Evolutionary conservation across 1,140 invertebrate genomes (phyloP), one percentile per base, ranked within the genome.

Genomic region (Bombus impatiens): DNA sequence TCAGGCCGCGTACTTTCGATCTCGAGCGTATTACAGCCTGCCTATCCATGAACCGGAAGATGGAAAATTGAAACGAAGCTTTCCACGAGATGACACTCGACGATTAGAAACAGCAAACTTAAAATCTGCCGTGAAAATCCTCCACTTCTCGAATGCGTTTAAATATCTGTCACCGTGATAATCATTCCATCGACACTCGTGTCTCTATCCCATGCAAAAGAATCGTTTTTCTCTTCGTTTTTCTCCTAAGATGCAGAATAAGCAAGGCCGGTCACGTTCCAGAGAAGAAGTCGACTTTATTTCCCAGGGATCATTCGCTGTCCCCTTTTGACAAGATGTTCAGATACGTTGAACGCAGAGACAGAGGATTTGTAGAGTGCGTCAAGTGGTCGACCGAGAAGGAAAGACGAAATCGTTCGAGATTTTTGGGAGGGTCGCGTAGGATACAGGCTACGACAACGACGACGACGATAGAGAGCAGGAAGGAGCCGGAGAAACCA

Each of bases 361-460:
- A 32, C 32, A 12, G 40, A 65, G 59, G 42, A 70, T 87, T 77
- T 53, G 40, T 37, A 15, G 32, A 18, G 42, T 28, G 28, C 76
- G 82, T 87, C 67, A 82, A 87, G 86, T 81, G 81, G 81, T 74
- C 12, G 86, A 32, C 68, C 28, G 70, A 71, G 88, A 35, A 81
- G 72, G 78, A 78, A 77, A 70, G 53, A 76, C 79, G 86, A 92
- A 91, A 89, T 77, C 76, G 82, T 89, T 91, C 81, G 80, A 67
- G 67, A 89, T 89, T 81, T 78, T 88, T 75, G 72, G 82, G 91
- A 90, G 88, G 91, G 78, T 70, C 84, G 75, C 37, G 18, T 6
- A 22, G 47, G 47, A 22, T 6, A 80, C 72, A 44, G 47, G 6
- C 59, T 75, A 70, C 32, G 68, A 70, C 68, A 35, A 25, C 35